phyloP scores from a whole-genome alignment of 2,113 vertebrate genomes.

The Okapia johnstoni region DNA sequence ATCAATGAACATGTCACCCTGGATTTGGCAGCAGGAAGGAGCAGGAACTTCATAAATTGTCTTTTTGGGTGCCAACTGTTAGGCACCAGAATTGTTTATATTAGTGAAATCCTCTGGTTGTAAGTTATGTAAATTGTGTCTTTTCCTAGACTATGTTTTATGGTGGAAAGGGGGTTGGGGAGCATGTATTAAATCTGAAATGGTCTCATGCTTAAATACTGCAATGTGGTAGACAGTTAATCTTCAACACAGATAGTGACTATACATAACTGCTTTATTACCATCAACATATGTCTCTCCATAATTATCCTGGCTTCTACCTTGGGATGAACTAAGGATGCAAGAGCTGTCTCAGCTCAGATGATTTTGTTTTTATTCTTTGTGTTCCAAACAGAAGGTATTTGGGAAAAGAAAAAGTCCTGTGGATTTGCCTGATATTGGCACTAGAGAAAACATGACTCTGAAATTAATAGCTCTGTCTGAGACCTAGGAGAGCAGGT shows the following conservation, averaged over 20 bases:
- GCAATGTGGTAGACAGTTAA: slow-evolving; percentile 70
- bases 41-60: slow-evolving; percentile 65
- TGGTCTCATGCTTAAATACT: slow-evolving; percentile 62
- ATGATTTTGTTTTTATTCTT: slow-evolving; percentile 5
- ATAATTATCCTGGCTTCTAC: slow-evolving; percentile 68
- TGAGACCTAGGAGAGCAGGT: slow-evolving; percentile 33
- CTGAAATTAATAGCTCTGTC: slow-evolving; percentile 20
- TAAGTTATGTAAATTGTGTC: slow-evolving; percentile 62
- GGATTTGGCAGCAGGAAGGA: slow-evolving; percentile 57
- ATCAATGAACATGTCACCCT: slow-evolving; percentile 67
- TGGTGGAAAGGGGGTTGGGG: neutral
- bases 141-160: slow-evolving; percentile 60
- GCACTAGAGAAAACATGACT: neutral
- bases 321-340: slow-evolving; percentile 49
- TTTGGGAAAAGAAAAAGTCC: neutral
- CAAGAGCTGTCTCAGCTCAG: neutral
- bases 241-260: slow-evolving; percentile 70
- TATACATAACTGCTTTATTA: slow-evolving; percentile 67
- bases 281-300: slow-evolving; percentile 63
- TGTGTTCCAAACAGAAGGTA: neutral
- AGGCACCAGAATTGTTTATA: slow-evolving; percentile 59
- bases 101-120: slow-evolving; percentile 50
- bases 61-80: slow-evolving; percentile 69
- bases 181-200: slow-evolving; percentile 58
- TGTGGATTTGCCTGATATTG: neutral